Evolutionary conservation across 2,888 invertebrate species (phyloP).

Genomic region (Macropis europaea): DNA sequence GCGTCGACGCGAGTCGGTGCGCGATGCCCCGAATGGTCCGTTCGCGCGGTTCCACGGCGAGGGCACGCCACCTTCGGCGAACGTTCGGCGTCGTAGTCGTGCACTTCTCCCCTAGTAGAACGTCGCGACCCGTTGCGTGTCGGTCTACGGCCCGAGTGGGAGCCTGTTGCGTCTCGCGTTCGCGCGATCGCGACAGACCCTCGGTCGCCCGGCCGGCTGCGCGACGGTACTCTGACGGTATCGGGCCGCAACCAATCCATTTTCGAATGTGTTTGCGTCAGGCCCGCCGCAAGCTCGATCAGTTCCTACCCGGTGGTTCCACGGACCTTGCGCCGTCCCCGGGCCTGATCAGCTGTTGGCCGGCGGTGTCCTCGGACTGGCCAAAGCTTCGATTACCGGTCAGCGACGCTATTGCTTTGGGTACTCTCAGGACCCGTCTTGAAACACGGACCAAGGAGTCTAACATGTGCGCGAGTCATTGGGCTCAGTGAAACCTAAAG

Average conservation of each 20-base stretch:
- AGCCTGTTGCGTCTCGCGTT: too few species aligned
- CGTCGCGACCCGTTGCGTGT: too few species aligned
- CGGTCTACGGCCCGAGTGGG: too few species aligned
- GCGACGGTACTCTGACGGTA: constrained; percentile 73
- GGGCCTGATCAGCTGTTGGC: constrained; percentile 63
- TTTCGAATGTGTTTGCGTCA: constrained; percentile 62
- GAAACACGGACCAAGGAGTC: constrained; percentile 89
- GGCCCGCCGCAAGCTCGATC: constrained; percentile 50
- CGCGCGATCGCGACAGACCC: too few species aligned
- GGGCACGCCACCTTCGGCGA: too few species aligned
- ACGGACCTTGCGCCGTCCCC: constrained; percentile 65
- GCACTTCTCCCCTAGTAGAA: too few species aligned
- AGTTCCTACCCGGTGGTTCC: constrained; percentile 49
- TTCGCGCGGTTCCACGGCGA: too few species aligned
- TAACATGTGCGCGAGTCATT: constrained; percentile 87
- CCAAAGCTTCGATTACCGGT: constrained; percentile 64
- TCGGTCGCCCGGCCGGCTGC: constrained; percentile 69
- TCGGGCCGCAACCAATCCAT: constrained; percentile 68
- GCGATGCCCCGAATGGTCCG: too few species aligned
- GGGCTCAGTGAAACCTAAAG: constrained; percentile 84
- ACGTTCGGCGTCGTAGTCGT: too few species aligned
- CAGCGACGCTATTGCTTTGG: constrained; percentile 77
- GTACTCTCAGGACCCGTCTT: constrained; percentile 84
- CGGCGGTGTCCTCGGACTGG: constrained; percentile 66
- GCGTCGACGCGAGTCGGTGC: too few species aligned